Percentiles rank a stretch among this genome's conserved stretches.
Conservation (phyloP, 2,113 vertebrate genomes). For the Amphiprion percula region DNA sequence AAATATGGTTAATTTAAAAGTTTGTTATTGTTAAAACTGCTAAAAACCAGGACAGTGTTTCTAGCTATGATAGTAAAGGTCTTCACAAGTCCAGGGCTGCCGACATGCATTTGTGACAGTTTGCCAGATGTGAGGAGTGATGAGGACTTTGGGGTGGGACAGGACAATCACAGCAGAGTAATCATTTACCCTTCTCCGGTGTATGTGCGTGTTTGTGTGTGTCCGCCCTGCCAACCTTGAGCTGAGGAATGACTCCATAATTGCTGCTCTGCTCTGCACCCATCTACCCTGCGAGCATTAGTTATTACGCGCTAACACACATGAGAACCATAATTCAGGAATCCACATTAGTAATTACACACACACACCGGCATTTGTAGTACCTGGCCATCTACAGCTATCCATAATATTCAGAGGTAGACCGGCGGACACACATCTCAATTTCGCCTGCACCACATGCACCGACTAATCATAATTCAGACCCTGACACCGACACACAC, state of each 20-base stretch:
- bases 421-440: slow-evolving; percentile 30
- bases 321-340: slow-evolving; percentile 46
- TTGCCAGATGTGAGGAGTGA: slow-evolving; percentile 21
- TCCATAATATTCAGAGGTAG: slow-evolving; percentile 38
- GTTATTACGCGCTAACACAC: slow-evolving; percentile 47
- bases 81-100: slow-evolving; percentile 4
- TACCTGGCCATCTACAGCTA: slow-evolving; percentile 22
- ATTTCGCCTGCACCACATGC: slow-evolving; percentile 14
- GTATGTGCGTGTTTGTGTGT: not conserved
- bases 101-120: not conserved
- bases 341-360: slow-evolving; percentile 38
- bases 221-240: slow-evolving; percentile 58
- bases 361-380: not conserved
- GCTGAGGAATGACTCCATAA: slow-evolving; percentile 66
- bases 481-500: slow-evolving; percentile 9
- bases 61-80: not conserved
- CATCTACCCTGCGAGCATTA: slow-evolving; percentile 49
- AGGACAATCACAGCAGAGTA: slow-evolving; percentile 32
- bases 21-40: no score
- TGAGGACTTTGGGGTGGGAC: slow-evolving; percentile 29
- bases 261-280: slow-evolving; percentile 55
- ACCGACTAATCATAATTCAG: slow-evolving; percentile 44
- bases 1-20: no score
- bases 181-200: slow-evolving; percentile 36
- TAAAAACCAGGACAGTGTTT: not conserved